Conservation (phyloP, 2,113 vertebrate species). For the Gallinago media region DNA sequence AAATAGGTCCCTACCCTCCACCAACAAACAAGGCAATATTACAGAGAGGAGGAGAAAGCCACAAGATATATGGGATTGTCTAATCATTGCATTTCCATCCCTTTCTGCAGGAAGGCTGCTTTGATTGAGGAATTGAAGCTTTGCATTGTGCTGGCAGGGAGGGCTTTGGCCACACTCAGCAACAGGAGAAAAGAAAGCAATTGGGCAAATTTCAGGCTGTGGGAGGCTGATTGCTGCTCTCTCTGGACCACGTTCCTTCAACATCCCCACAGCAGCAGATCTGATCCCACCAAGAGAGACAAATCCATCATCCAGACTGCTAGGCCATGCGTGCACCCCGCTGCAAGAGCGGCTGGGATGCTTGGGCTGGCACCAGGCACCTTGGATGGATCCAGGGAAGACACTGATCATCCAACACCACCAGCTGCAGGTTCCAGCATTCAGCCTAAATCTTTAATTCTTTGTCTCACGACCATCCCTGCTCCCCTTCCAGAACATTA, state of each 20-base stretch:
- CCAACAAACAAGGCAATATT: neutral
- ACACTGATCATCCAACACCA: fast-evolving
- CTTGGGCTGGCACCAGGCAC: fast-evolving
- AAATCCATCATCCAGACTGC: neutral
- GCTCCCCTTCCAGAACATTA: neutral
- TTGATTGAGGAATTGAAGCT: conserved; percentile 51
- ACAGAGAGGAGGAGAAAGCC: neutral
- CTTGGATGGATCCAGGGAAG: neutral
- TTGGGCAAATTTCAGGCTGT: neutral
- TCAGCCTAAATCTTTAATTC: neutral
- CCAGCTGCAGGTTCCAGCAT: neutral
- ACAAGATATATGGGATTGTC: neutral
- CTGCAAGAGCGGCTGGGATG: fast-evolving
- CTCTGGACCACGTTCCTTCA: neutral
- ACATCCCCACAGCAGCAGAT: neutral
- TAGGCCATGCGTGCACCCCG: fast-evolving
- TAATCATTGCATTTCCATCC: neutral
- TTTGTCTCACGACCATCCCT: neutral
- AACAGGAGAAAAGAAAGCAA: neutral
- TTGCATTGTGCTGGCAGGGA: neutral
- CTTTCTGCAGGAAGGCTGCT: conserved; percentile 2
- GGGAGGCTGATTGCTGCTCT: conserved; percentile 59
- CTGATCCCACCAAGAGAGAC: fast-evolving
- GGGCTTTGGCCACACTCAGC: neutral
- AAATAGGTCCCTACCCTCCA: neutral